Percentiles rank a stretch among this genome's conserved stretches.
phyloP scores from a whole-genome alignment of 2,888 invertebrate species.

The Euspilapteryx auroguttella region DNA sequence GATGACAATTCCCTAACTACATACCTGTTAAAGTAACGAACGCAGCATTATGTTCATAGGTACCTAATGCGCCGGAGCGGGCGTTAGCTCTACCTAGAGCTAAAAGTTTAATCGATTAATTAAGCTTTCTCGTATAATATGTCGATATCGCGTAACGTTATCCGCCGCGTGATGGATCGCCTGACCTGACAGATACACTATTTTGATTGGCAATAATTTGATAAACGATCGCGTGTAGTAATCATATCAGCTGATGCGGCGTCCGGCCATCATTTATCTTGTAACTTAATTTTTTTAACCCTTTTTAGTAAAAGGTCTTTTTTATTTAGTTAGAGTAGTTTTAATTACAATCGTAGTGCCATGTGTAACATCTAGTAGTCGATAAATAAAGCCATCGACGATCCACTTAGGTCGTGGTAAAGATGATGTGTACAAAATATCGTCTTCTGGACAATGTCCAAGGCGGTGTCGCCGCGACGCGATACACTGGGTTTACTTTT shows the following conservation, averaged over 20 bases:
- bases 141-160: slow-evolving; percentile 13
- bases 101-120: neutral
- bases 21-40: too few relatives aligned
- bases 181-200: slow-evolving; percentile 56
- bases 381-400: slow-evolving; percentile 16
- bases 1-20: too few relatives aligned
- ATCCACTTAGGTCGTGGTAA: slow-evolving; percentile 31
- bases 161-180: slow-evolving; percentile 44
- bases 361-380: too few relatives aligned
- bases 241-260: slow-evolving; percentile 40
- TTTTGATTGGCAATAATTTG: slow-evolving; percentile 61
- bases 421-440: slow-evolving; percentile 46
- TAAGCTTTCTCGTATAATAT: too few relatives aligned
- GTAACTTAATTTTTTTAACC: too few relatives aligned
- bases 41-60: too few relatives aligned
- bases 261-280: slow-evolving; percentile 41
- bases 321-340: too few relatives aligned
- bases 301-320: too few relatives aligned
- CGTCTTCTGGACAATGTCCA: slow-evolving; percentile 47
- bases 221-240: slow-evolving; percentile 49
- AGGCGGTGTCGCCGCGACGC: slow-evolving; percentile 35
- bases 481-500: slow-evolving; percentile 35
- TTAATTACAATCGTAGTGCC: too few relatives aligned
- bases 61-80: too few relatives aligned
- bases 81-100: too few relatives aligned